phyloP scores from a whole-genome alignment of 2,888 invertebrate genomes.

The Pristionchus exspectatus region DNA sequence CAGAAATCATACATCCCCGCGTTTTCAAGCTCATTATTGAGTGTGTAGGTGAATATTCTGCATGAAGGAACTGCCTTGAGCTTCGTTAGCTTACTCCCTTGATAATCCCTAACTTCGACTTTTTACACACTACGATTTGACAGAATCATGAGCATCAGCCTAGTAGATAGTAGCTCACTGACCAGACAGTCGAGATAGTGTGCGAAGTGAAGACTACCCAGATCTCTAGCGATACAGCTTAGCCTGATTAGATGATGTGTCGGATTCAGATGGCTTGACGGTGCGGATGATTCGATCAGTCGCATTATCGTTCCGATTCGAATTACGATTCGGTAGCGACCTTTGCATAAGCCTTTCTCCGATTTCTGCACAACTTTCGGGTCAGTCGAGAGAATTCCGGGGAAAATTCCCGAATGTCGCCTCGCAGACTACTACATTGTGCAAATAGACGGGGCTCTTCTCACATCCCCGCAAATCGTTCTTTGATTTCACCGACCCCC shows the following conservation, averaged over 20 bases:
- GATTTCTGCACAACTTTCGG: too few species aligned
- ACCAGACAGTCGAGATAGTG: too few species aligned
- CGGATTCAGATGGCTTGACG: not conserved
- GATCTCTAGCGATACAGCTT: not conserved
- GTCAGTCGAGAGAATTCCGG: not conserved
- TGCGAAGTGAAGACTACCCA: not conserved
- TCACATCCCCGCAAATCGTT: not conserved
- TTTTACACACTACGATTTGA: not conserved
- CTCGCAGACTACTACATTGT: conserved; percentile 12
- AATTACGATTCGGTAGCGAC: not conserved
- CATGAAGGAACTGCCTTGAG: not conserved
- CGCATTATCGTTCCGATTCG: not conserved
- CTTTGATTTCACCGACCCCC: not conserved
- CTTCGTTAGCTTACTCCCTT: not conserved
- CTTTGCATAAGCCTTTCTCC: not conserved
- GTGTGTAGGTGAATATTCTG: not conserved
- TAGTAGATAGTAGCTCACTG: too few species aligned
- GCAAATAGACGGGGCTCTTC: not conserved
- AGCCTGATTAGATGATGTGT: not conserved
- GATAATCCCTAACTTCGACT: too few species aligned
- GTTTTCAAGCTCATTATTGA: not conserved
- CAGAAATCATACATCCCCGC: not conserved
- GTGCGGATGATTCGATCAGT: not conserved
- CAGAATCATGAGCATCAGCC: too few species aligned
- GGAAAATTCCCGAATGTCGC: not conserved